These are phyloP conservation scores for Dinoponera quadriceps DNA, from an alignment of 1,140 invertebrate species.

Conservation along the genomic window DNA sequence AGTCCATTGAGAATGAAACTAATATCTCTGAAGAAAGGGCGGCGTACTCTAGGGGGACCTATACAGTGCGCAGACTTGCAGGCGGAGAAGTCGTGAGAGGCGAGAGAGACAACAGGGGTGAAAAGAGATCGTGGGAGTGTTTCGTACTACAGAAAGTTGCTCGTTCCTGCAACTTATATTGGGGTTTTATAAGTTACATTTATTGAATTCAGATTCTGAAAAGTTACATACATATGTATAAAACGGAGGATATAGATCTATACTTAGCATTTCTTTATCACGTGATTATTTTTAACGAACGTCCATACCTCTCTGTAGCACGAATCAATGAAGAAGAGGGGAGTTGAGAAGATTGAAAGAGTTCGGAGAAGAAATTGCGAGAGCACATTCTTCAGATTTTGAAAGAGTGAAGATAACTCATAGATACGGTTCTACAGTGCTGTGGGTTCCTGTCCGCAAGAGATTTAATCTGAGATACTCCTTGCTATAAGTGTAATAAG, in stretches of 20 bases:
- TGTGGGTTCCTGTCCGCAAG: constrained; percentile 4
- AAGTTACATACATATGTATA: not conserved
- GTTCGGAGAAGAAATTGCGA: constrained; percentile 28
- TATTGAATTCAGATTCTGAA: not conserved
- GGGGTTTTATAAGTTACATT: constrained; percentile 2
- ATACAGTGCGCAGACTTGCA: constrained; percentile 66
- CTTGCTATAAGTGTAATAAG: not conserved
- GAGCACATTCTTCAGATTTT: constrained; percentile 15
- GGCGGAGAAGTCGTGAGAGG: constrained; percentile 64
- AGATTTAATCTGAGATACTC: constrained; percentile 9
- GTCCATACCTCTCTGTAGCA: not conserved
- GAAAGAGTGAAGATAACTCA: constrained; percentile 6
- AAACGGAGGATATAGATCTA: not conserved
- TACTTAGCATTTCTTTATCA: constrained; percentile 2
- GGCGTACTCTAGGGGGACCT: constrained; percentile 30
- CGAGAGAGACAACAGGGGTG: constrained; percentile 51
- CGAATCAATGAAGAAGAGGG: constrained; percentile 26
- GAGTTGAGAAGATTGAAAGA: constrained; percentile 25
- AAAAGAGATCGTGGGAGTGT: not conserved
- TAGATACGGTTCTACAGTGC: constrained; percentile 26
- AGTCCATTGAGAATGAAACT: constrained; percentile 9
- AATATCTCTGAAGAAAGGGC: constrained; percentile 22
- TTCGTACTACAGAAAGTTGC: not conserved
- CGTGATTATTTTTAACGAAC: constrained; percentile 5
- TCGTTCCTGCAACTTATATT: not conserved